These are phyloP conservation scores for Enteromius fasciolatus DNA, from an alignment of 2,797 vertebrate genomes.

Conservation along the genomic window DNA sequence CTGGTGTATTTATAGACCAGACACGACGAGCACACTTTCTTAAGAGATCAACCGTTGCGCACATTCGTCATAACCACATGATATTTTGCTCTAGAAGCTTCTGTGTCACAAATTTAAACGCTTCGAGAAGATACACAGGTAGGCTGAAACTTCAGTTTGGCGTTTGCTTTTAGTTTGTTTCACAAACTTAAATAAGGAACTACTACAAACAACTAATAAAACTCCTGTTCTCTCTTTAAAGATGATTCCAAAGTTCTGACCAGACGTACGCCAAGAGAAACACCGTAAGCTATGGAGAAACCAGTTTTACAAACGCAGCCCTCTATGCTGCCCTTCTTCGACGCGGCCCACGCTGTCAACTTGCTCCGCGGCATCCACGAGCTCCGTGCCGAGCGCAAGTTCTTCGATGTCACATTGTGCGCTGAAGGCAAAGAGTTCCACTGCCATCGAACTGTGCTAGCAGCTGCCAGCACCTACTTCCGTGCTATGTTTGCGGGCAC, in stretches of 20 bases:
- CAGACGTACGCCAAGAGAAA: conserved; percentile 44
- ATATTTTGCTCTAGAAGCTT: conserved; percentile 61
- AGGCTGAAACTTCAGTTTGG: conserved; percentile 48
- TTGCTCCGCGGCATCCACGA: conserved; percentile 92
- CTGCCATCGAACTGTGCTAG: conserved; percentile 94
- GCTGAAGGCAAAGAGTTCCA: conserved; percentile 92
- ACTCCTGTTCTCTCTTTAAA: conserved; percentile 56
- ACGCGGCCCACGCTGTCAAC: conserved; percentile 90
- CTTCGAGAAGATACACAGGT: conserved; percentile 64
- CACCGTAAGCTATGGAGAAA: conserved; percentile 74
- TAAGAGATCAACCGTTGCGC: conserved; percentile 66
- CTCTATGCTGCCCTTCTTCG: conserved; percentile 86
- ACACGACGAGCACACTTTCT: conserved; percentile 68
- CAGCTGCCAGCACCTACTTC: conserved; percentile 95
- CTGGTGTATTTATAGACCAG: conserved; percentile 79
- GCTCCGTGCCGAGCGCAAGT: conserved; percentile 89
- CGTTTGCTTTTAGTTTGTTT: not conserved
- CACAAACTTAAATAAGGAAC: conserved; percentile 4
- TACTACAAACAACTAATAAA: conserved; percentile 1
- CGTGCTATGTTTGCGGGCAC: conserved; percentile 95
- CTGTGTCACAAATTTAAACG: conserved; percentile 40
- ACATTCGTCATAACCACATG: conserved; percentile 48
- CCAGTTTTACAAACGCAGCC: conserved; percentile 76
- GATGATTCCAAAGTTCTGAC: conserved; percentile 67
- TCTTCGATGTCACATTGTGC: conserved; percentile 92